Conservation (phyloP, 1,140 invertebrate genomes). For the Drosophila littoralis region DNA sequence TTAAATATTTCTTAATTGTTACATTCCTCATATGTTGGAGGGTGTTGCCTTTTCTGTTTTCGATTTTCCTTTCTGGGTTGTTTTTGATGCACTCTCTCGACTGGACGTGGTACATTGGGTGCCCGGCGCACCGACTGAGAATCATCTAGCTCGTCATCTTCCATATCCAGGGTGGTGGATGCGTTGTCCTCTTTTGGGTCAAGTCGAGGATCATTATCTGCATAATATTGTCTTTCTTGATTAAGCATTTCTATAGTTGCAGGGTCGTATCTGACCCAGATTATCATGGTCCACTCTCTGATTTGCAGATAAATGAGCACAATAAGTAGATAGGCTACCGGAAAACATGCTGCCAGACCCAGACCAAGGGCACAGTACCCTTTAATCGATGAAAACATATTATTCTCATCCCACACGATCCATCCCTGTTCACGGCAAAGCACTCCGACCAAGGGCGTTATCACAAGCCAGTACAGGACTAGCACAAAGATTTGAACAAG, state of each 20-base stretch:
- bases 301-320: conserved; percentile 9
- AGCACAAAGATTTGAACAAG: conserved; percentile 27
- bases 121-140: background rate
- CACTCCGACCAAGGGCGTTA: background rate
- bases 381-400: conserved; percentile 7
- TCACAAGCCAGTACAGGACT: conserved; percentile 16
- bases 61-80: background rate
- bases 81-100: background rate
- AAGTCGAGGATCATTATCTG: background rate
- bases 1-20: background rate
- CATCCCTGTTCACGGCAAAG: background rate
- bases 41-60: no score
- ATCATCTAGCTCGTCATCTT: conserved; percentile 8
- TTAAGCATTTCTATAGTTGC: conserved; percentile 8
- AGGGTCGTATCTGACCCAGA: background rate
- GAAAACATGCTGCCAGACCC: conserved; percentile 1
- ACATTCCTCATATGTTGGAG: background rate
- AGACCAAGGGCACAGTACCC: background rate
- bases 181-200: background rate
- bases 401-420: conserved; percentile 1
- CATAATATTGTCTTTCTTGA: background rate
- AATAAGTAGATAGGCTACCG: conserved; percentile 18
- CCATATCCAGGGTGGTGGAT: background rate
- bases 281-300: background rate
- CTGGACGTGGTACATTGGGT: background rate